Percentiles rank a stretch among this genome's conserved stretches.
phyloP scores from a whole-genome alignment of 2,113 vertebrate species.

The Gasterosteus aculeatus region DNA sequence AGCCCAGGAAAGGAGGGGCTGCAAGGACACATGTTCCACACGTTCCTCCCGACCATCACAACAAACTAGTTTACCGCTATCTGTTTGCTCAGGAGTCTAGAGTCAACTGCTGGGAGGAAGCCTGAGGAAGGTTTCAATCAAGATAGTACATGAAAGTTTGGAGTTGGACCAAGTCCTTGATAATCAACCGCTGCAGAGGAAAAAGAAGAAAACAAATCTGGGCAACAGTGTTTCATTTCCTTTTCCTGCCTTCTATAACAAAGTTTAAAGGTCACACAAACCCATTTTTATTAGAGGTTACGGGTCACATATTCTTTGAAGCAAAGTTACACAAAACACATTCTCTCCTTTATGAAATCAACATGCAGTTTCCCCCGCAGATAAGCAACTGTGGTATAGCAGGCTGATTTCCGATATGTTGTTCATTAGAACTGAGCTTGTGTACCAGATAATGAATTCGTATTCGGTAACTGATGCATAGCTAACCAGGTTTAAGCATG shows the following conservation, averaged over 20 bases:
- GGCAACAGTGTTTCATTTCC: slow-evolving; percentile 2
- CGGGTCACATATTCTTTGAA: slow-evolving; percentile 10
- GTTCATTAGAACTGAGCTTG: background rate
- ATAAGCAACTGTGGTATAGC: slow-evolving; percentile 5
- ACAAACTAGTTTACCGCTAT: slow-evolving; percentile 26
- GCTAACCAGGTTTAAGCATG: slow-evolving; percentile 47
- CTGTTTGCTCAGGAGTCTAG: slow-evolving; percentile 69
- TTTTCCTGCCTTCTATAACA: slow-evolving; percentile 47
- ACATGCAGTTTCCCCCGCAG: slow-evolving; percentile 23
- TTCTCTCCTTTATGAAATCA: slow-evolving; percentile 31
- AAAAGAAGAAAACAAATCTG: slow-evolving; percentile 20
- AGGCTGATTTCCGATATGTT: slow-evolving; percentile 9
- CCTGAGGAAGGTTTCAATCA: slow-evolving; percentile 59
- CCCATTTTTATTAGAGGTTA: slow-evolving; percentile 5
- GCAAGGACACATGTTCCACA: slow-evolving; percentile 43
- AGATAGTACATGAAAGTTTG: slow-evolving; percentile 66
- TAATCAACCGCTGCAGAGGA: slow-evolving; percentile 33
- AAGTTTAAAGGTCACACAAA: slow-evolving; percentile 48
- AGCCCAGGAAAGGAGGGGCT: slow-evolving; percentile 60
- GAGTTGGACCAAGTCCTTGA: slow-evolving; percentile 45
- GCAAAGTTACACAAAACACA: slow-evolving; percentile 32
- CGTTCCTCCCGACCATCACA: slow-evolving; percentile 55
- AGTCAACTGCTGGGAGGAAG: slow-evolving; percentile 54
- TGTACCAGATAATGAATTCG: slow-evolving; percentile 37
- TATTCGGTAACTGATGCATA: slow-evolving; percentile 17